phyloP scores from a whole-genome alignment of 1,140 invertebrate genomes.

The Drosophila ercepeae region DNA sequence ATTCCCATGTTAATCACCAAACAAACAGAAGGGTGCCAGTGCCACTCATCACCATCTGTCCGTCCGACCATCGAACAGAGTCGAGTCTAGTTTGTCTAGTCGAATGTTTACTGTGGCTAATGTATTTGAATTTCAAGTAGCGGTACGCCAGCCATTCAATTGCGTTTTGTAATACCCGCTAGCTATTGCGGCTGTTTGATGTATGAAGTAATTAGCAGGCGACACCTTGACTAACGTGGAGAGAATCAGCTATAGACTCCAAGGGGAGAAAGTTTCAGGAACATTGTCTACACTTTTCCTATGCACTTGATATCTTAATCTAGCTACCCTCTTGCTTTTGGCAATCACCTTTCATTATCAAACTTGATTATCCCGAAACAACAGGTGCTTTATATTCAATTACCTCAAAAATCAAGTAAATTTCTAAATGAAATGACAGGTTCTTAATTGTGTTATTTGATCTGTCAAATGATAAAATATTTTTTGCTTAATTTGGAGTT shows the following conservation, averaged over 20 bases:
- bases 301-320: no score
- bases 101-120: constrained; percentile 45
- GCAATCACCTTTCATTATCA: not conserved
- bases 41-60: constrained; percentile 32
- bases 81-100: constrained; percentile 11
- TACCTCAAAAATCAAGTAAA: not conserved
- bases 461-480: constrained; percentile 31
- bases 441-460: constrained; percentile 33
- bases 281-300: not conserved
- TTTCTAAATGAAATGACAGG: constrained; percentile 39
- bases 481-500: constrained; percentile 30
- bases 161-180: constrained; percentile 25
- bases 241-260: not conserved
- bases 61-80: constrained; percentile 5
- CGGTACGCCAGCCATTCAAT: constrained; percentile 7
- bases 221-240: constrained; percentile 11
- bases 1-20: constrained; percentile 41
- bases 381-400: constrained; percentile 19
- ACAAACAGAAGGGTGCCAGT: constrained; percentile 42
- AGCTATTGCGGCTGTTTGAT: not conserved
- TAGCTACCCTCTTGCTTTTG: not conserved
- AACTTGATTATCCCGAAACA: constrained; percentile 1
- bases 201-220: constrained; percentile 19
- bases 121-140: constrained; percentile 32
- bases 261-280: not conserved